Evolutionary conservation across 1,140 invertebrate species (phyloP), one percentile per base, ranked within the genome.

Genomic region (Pantala flavescens): DNA sequence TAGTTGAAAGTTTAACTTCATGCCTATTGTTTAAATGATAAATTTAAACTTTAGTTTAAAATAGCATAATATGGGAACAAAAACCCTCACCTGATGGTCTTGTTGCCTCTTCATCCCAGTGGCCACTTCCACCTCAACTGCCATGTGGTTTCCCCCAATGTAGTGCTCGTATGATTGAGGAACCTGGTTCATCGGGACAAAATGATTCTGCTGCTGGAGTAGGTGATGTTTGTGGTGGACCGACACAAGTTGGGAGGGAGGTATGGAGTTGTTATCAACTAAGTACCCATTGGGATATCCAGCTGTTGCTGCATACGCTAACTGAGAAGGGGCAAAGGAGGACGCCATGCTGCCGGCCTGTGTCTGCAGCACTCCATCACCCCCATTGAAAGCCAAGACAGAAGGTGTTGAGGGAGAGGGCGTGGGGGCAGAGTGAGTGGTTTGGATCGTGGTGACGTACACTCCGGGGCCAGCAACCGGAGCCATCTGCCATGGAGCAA

Each of bases 201-300:
- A 63, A 63, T 63, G 49, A 63, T 63, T 63, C 49, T 63, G 49
- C 49, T 63, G 49, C 49, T 63, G 49, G n/a, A 63, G 49, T 19
- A 63, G 49, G n/a, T 63, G 49, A 16, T 63, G 49, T 63, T 63
- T 63, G 16, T 63, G 49, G 16, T 63, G 49, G 49, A 63, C 49
- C 49, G 49, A 63, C 49, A 63, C 49, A 21, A 63, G 49, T 63
- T 63, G 49, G 49, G 49, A 63, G 49, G 49, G 49, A 5, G 49
- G 49, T 7, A 63, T 21, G 2, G 49, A 21, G 49, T 63, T 3
- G 49, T 63, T 63, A 63, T 63, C 49, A 21, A 63, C 49, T 19
- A 63, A 7, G 49, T 63, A 63, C 49, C 49, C 49, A 63, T 63
- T 63, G 49, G 49, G 49, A 63, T 63, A 63, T 63, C 49, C 49